Evolutionary conservation across 1,140 invertebrate species (phyloP).

Genomic region (Cataglyphis hispanica): DNA sequence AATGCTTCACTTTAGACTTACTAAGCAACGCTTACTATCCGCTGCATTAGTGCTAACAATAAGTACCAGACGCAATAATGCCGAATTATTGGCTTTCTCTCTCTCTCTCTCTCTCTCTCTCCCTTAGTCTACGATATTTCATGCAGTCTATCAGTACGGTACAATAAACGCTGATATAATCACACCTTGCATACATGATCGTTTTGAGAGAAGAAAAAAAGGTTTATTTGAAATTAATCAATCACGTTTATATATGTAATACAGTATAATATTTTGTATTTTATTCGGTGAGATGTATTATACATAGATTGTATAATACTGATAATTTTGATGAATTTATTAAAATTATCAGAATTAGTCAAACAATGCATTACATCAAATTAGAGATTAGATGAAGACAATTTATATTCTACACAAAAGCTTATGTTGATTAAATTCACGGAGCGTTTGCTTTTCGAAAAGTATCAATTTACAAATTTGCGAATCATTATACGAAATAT

Average conservation of each 20-base stretch:
- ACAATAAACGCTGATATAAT: neutral
- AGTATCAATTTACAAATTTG: conserved; percentile 40
- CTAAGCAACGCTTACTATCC: conserved; percentile 35
- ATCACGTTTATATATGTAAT: too few relatives aligned
- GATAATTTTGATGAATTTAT: neutral
- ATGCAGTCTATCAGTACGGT: neutral
- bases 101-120: neutral
- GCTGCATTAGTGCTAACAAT: neutral
- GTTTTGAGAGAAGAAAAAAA: neutral
- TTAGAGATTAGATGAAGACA: neutral
- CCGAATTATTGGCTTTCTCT: conserved; percentile 20
- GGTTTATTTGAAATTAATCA: neutral
- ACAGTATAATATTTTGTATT: neutral
- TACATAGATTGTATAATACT: neutral
- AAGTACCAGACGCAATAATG: neutral
- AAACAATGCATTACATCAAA: neutral
- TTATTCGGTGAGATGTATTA: neutral
- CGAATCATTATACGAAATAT: conserved; percentile 37
- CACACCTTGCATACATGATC: neutral
- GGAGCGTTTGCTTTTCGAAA: neutral
- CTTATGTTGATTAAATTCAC: neutral
- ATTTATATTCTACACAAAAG: conserved; percentile 4
- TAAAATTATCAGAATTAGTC: neutral
- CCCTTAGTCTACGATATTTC: neutral
- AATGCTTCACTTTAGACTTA: conserved; percentile 48